Evolutionary conservation across 1,140 invertebrate genomes (phyloP).

Genomic region (Archegozetes longisetosus): DNA sequence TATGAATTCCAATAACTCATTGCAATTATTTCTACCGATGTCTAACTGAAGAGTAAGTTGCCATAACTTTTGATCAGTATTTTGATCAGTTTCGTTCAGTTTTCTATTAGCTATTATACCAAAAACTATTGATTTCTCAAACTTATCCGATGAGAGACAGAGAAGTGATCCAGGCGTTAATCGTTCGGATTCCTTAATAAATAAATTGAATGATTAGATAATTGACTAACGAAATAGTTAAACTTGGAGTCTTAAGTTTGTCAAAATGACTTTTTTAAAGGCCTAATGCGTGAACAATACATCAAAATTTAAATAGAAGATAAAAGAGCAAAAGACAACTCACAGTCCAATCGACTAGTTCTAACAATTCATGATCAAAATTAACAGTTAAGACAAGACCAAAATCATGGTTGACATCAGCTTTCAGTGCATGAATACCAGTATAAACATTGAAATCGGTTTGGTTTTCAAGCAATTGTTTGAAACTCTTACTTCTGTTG

Average conservation of each 20-base stretch:
- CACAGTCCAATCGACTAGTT: too few relatives aligned
- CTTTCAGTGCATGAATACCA: too few relatives aligned
- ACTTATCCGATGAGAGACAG: constrained; percentile 47
- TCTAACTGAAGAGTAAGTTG: neutral
- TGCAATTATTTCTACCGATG: neutral
- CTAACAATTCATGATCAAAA: neutral
- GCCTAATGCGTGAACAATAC: too few relatives aligned
- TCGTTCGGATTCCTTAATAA: constrained; percentile 21
- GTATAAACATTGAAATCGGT: too few relatives aligned
- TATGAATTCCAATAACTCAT: neutral
- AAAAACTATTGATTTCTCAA: constrained; percentile 42
- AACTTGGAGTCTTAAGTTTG: too few relatives aligned
- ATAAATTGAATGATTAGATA: neutral
- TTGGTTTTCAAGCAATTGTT: too few relatives aligned
- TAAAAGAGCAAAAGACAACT: too few relatives aligned
- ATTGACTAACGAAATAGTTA: too few relatives aligned
- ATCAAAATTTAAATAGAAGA: too few relatives aligned
- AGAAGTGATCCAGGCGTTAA: constrained; percentile 55
- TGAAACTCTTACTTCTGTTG: too few relatives aligned
- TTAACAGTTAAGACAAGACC: neutral
- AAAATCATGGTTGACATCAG: too few relatives aligned
- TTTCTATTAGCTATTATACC: constrained; percentile 42
- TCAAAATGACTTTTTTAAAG: too few relatives aligned
- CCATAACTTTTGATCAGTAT: neutral
- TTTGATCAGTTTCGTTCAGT: constrained; percentile 28